Evolutionary conservation across 1,140 invertebrate species (phyloP).

Genomic region (Macrobrachium rosenbergii): DNA sequence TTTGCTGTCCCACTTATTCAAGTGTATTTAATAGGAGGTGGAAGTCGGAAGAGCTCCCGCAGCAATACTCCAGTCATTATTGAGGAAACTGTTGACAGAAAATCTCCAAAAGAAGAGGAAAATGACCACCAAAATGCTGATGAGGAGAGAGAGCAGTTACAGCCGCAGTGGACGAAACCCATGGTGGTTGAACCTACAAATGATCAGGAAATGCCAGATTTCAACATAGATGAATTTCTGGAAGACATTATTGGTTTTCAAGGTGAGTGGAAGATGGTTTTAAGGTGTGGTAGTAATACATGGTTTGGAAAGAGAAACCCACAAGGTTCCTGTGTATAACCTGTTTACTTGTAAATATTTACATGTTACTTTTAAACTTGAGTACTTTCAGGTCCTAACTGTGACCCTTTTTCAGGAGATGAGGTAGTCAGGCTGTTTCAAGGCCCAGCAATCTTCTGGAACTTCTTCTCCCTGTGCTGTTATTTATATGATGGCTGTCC

Average conservation of each 20-base stretch:
- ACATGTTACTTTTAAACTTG: no score
- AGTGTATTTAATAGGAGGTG: slow-evolving; percentile 32
- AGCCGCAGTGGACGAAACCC: slow-evolving; percentile 25
- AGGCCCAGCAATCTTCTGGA: no score
- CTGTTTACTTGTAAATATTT: no score
- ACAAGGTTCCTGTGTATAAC: no score
- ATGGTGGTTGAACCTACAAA: slow-evolving; percentile 46
- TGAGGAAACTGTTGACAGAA: slow-evolving; percentile 31
- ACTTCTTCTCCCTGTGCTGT: no score
- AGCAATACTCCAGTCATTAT: slow-evolving; percentile 55
- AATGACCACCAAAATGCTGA: slow-evolving; percentile 6
- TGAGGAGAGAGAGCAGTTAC: neutral
- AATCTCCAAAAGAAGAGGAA: slow-evolving; percentile 33
- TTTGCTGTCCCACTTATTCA: neutral
- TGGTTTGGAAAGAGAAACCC: no score
- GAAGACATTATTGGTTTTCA: slow-evolving; percentile 56
- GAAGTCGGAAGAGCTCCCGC: slow-evolving; percentile 50
- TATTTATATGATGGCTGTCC: no score
- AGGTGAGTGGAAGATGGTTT: slow-evolving; percentile 13
- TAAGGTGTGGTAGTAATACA: neutral
- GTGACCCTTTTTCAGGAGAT: no score
- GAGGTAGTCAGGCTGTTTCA: no score
- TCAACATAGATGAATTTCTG: slow-evolving; percentile 60
- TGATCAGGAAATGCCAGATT: slow-evolving; percentile 38
- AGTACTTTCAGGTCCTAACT: no score